Percentiles rank a stretch among this genome's conserved stretches.
Conservation (phyloP, 2,888 invertebrate species). For the Apeira syringaria region DNA sequence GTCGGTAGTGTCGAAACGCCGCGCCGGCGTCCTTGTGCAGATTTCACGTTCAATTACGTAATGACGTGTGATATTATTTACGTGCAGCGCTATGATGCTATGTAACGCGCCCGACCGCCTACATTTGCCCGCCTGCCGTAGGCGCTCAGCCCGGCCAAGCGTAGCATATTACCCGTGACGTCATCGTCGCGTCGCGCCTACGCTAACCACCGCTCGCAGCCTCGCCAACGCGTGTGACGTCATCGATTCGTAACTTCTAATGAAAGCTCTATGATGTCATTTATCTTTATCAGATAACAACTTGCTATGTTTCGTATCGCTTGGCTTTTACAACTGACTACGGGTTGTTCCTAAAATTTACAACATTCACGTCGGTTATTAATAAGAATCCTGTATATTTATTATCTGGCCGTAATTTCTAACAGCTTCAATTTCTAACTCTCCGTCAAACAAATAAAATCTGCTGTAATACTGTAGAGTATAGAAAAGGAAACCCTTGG, state of each 20-base stretch:
- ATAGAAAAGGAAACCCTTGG: too few species aligned
- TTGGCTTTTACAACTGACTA: too few species aligned
- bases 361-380: too few species aligned
- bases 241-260: constrained; percentile 49
- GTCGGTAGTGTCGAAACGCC: constrained; percentile 63
- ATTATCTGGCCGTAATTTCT: too few species aligned
- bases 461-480: too few species aligned
- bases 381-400: too few species aligned
- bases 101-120: constrained; percentile 48
- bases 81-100: constrained; percentile 43
- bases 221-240: constrained; percentile 67
- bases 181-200: constrained; percentile 69
- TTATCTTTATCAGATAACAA: constrained; percentile 38
- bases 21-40: constrained; percentile 69
- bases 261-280: constrained; percentile 58
- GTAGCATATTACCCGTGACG: constrained; percentile 72
- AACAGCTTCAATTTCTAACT: too few species aligned
- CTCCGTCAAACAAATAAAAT: too few species aligned
- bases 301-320: constrained; percentile 3
- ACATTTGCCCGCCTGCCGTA: constrained; percentile 32
- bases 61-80: constrained; percentile 60
- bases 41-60: constrained; percentile 78
- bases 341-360: too few species aligned
- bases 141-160: constrained; percentile 33
- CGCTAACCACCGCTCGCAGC: constrained; percentile 37